Evolutionary conservation across 2,888 invertebrate species (phyloP).

Genomic region (Hypolimnas misippus): DNA sequence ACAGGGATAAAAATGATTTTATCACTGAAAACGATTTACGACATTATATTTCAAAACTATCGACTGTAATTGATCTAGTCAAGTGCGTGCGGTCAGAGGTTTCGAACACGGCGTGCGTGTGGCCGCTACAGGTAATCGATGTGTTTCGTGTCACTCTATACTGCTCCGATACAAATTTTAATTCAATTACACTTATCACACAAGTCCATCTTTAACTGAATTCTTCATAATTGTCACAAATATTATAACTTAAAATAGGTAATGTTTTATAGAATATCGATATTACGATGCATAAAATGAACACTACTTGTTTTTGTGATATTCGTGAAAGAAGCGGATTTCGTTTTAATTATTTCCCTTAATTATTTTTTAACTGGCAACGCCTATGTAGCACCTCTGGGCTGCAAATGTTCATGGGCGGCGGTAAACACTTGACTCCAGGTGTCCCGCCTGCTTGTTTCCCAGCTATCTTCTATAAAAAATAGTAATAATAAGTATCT

Average conservation of each 20-base stretch:
- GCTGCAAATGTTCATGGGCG: no score
- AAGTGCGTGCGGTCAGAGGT: conserved; percentile 26
- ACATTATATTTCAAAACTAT: not conserved
- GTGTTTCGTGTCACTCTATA: conserved; percentile 61
- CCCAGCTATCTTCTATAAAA: no score
- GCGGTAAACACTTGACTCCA: no score
- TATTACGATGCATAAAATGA: not conserved
- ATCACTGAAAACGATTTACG: no score
- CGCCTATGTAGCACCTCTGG: no score
- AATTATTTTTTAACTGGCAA: no score
- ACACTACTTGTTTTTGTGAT: no score
- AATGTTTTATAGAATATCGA: not conserved
- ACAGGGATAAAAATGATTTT: no score
- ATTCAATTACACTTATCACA: conserved; percentile 60
- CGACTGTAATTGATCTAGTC: conserved; percentile 21
- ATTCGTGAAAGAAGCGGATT: no score
- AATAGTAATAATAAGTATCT: no score
- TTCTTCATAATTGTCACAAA: conserved; percentile 12
- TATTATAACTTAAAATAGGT: not conserved
- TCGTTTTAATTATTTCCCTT: no score
- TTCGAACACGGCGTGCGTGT: conserved; percentile 16
- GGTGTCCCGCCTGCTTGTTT: no score
- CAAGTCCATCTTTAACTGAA: conserved; percentile 35
- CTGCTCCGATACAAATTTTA: conserved; percentile 64
- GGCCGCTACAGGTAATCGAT: conserved; percentile 51